These are phyloP conservation scores for Anticlea derivata DNA, from an alignment of 2,888 invertebrate species.

Conservation along the genomic window DNA sequence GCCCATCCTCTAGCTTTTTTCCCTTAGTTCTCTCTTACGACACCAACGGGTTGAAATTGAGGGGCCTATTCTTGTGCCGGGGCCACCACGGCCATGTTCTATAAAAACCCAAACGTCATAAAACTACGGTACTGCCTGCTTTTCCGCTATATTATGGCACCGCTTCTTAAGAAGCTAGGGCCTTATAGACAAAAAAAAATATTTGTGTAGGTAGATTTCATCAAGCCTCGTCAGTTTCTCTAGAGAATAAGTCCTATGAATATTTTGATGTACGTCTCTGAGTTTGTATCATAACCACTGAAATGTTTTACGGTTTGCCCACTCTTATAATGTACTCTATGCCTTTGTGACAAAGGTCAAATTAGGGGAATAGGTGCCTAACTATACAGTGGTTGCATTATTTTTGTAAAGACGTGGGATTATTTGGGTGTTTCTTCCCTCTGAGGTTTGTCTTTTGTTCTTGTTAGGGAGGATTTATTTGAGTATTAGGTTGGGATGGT, in stretches of 20 bases:
- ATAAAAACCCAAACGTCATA: no score
- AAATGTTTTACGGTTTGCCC: conserved; percentile 48
- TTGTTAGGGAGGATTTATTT: conserved; percentile 59
- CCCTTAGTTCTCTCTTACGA: no score
- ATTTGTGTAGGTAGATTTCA: conserved; percentile 58
- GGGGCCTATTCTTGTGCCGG: no score
- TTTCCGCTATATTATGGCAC: no score
- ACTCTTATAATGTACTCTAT: conserved; percentile 16
- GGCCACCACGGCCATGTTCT: no score
- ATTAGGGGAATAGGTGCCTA: conserved; percentile 19
- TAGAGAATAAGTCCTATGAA: conserved; percentile 66
- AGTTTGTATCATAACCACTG: conserved; percentile 56
- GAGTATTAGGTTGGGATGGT: conserved; percentile 50
- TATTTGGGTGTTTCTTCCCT: conserved; percentile 50
- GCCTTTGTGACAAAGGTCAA: conserved; percentile 24
- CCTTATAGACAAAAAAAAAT: no score
- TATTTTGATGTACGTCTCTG: conserved; percentile 61
- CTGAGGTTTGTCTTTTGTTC: conserved; percentile 60
- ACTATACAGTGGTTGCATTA: conserved; percentile 51
- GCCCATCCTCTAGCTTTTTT: no score
- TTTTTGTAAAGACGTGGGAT: conserved; percentile 59
- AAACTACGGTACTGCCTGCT: no score
- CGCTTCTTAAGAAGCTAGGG: no score
- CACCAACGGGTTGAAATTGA: no score
- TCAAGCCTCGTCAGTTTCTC: conserved; percentile 58